Percentiles rank a stretch among this genome's conserved stretches.
Conservation (phyloP, 1,140 invertebrate genomes). For the Lutraria rhynchaena region DNA sequence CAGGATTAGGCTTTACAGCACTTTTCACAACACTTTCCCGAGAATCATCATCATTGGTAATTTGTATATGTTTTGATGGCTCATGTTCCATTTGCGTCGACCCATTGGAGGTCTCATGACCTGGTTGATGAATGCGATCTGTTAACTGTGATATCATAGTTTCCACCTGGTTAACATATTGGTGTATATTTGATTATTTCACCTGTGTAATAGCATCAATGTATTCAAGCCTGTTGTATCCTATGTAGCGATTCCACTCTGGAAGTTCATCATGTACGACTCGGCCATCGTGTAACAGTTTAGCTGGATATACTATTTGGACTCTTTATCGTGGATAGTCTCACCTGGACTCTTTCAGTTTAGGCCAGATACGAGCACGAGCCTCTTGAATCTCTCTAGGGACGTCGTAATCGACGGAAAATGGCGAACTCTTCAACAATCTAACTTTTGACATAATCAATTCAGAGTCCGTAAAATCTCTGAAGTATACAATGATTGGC, state of each 20-base stretch:
- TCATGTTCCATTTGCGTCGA: too few relatives aligned
- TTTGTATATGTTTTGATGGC: too few relatives aligned
- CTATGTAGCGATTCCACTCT: neutral
- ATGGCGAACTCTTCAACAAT: conserved; percentile 7
- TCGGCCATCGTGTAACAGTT: neutral
- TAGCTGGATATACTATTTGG: conserved; percentile 4
- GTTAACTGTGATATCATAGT: too few relatives aligned
- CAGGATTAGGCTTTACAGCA: too few relatives aligned
- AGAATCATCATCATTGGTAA: too few relatives aligned
- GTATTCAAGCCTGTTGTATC: neutral
- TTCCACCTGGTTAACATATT: too few relatives aligned
- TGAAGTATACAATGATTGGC: conserved; percentile 45
- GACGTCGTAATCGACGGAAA: conserved; percentile 27
- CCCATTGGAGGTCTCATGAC: too few relatives aligned
- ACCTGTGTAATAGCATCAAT: neutral
- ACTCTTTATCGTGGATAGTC: neutral
- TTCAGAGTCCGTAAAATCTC: conserved; percentile 15
- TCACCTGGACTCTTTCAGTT: conserved; percentile 4
- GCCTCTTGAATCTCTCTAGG: conserved; percentile 47
- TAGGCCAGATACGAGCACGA: conserved; percentile 25
- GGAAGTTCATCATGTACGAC: conserved; percentile 1
- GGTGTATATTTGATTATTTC: too few relatives aligned
- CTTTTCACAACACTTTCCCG: too few relatives aligned
- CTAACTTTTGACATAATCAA: conserved; percentile 28
- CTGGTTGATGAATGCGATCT: too few relatives aligned